Base-by-base conservation (phyloP, 2,797 vertebrate species). In the Peromyscus aztecus region DNA sequence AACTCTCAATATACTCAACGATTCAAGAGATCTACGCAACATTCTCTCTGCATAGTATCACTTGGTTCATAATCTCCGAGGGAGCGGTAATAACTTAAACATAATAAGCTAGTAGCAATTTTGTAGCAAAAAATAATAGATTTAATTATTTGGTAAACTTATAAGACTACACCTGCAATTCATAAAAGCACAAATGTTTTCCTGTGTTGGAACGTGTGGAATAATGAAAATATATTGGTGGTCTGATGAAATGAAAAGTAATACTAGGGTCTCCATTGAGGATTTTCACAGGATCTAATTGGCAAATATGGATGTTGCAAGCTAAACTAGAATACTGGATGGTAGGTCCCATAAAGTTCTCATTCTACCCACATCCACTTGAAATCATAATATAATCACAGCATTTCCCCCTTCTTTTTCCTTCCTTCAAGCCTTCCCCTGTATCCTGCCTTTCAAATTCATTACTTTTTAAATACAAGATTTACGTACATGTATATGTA, bases 291-390 rank as follows among this genome's bases (percentile, higher is more conserved):
- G 77, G 80, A 93, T 90, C 0, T 59, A 27, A 83, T 27, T 75
- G 29, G 65, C 65, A 94, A 43, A 71, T 40, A 65, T 67, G 37
- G n/a, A 86, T 37, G 34, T 89, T 61, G 61, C 1, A 49, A 81
- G 23, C 14, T 59, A 89, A 73, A 93, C 91, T 83, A 90, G 89
- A 93, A 82, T 57, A 78, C 2, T 46, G 40, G 34, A 57, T 95
- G n/a, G 71, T 43, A 89, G 12, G 85, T 27, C n/a, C 23, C 24
- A 80, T n/a, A 43, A 73, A 14, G 63, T 40, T n/a, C 76, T 65
- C 40, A 77, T 94, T 61, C 91, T 77, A 46, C 19, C 55, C 75
- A 81, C 31, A 49, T 52, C 84, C 31, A 69, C 34, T 69, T 86
- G 63, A 69, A 11, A 69, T 27, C 63, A n/a, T n/a, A 49, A 49